Evolutionary conservation across 2,797 vertebrate genomes (phyloP), one percentile per base, ranked within the genome.

Genomic region (Petrocephalus sullivani): DNA sequence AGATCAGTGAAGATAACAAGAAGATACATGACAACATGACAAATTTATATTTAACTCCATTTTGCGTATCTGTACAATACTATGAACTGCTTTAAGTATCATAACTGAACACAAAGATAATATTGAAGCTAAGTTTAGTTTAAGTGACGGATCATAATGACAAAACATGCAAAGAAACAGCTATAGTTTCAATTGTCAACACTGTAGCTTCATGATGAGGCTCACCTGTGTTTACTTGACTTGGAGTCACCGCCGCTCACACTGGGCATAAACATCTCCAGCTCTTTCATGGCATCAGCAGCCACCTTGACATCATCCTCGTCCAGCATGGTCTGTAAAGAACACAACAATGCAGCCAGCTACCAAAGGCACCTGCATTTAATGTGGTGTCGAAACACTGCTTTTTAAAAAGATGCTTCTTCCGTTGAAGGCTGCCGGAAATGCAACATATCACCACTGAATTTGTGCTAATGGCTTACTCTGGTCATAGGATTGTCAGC

Each of bases 231-330:
- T 88, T 97, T 97, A 88, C 89, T 93, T 89, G 92, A 94, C 28
- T 96, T 97, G 6, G 94, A 91, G 46, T 95, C 93, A 0, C 94
- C 90, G 14, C 90, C 93, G 37, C 96, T 96, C 2, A 95, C 95
- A 2, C 95, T 97, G 2, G 98, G 98, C 97, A 98, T 97, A 53
- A 99, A 96, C 93, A 98, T 98, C 93, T 99, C 98, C 0, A 99
- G 94, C 78, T 98, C 98, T 71, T 98, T 98, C 91, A 99, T 96
- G 12, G 97, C 98, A 91, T 98, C 97, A 57, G 96, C 97, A 19
- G 98, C 98, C 0, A 99, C 96, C 87, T 99, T 99, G 85, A 98
- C 97, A n/a, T 99, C 98, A 88, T 99, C 98, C 61, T 98, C 97
- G 87, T 99, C 98, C 61, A 99, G 91, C 90, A 98, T 93, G 5